Base-by-base conservation (phyloP, 2,888 invertebrate species). In the Steinernema carpocapsae region DNA sequence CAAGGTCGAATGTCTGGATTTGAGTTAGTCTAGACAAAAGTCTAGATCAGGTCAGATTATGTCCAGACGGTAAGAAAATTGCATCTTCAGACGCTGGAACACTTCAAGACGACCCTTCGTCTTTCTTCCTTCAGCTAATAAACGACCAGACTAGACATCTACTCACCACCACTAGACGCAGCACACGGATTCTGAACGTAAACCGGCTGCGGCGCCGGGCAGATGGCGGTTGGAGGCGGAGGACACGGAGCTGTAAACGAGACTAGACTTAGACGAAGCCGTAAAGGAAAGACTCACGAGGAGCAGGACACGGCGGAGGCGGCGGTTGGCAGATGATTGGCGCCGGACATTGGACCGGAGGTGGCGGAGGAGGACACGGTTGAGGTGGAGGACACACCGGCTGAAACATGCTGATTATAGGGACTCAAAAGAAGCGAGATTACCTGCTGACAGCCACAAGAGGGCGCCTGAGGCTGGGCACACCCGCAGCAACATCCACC, bases 401-500 rank as follows among this genome's bases (percentile, higher is more conserved):
- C 52, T 51, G 26, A n/a, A n/a, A n/a, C n/a, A n/a, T n/a, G n/a
- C n/a, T n/a, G n/a, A n/a, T n/a, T n/a, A n/a, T n/a, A n/a, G n/a
- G n/a, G n/a, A n/a, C n/a, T n/a, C n/a, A n/a, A n/a, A n/a, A n/a
- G n/a, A n/a, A n/a, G n/a, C n/a, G n/a, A n/a, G n/a, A n/a, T n/a
- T n/a, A n/a, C n/a, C 42, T 19, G 24, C 24, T 64, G 56, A 73
- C 81, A 81, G 52, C 79, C 79, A 72, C 81, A 80, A 72, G 76
- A 76, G 43, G 79, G 71, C 14, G 81, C 79, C 72, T 79, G 79
- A 2, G 79, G 81, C 72, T 78, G 79, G 17, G 79, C 79, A 70
- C 81, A 80, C 45, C 81, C 80, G 71, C 81, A 79, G 70, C 81
- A 80, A 70, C 81, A 79, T n/a, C 78, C 77, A 12, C 78, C 76